phyloP scores from a whole-genome alignment of 2,888 invertebrate species.

The Hecatera dysodea region DNA sequence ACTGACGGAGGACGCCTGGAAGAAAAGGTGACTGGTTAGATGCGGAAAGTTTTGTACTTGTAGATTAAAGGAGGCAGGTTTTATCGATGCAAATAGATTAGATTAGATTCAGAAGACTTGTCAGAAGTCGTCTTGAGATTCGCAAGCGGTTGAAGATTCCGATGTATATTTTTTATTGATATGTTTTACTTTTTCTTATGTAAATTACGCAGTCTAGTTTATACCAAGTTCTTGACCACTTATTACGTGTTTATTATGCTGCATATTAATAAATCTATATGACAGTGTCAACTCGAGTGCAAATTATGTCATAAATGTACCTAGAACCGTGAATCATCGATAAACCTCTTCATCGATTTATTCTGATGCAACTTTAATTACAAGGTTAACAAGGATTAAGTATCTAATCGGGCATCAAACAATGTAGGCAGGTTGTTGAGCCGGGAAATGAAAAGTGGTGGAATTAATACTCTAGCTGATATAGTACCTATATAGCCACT shows the following conservation, averaged over 20 bases:
- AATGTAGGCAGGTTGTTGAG: constrained; percentile 6
- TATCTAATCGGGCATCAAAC: constrained; percentile 29
- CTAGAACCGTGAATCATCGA: constrained; percentile 34
- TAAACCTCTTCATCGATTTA: constrained; percentile 40
- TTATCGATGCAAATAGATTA: neutral
- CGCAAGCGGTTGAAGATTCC: neutral
- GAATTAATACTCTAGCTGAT: constrained; percentile 9
- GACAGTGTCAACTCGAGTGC: constrained; percentile 18
- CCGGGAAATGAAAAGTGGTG: constrained; percentile 6
- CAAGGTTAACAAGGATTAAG: constrained; percentile 48
- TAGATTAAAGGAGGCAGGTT: neutral
- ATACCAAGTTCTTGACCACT: neutral
- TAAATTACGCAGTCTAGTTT: neutral
- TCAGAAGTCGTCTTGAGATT: neutral
- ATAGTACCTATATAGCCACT: neutral
- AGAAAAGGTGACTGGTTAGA: constrained; percentile 41
- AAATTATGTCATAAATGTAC: constrained; percentile 35
- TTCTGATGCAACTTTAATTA: constrained; percentile 46
- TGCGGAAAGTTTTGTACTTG: neutral
- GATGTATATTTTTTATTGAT: no score
- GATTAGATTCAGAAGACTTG: no score
- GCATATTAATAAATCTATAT: neutral
- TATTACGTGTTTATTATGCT: neutral
- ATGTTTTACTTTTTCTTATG: neutral
- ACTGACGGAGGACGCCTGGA: constrained; percentile 86